These are phyloP conservation scores for Eidolon helvum DNA, from an alignment of 2,113 vertebrate genomes.

Conservation along the genomic window DNA sequence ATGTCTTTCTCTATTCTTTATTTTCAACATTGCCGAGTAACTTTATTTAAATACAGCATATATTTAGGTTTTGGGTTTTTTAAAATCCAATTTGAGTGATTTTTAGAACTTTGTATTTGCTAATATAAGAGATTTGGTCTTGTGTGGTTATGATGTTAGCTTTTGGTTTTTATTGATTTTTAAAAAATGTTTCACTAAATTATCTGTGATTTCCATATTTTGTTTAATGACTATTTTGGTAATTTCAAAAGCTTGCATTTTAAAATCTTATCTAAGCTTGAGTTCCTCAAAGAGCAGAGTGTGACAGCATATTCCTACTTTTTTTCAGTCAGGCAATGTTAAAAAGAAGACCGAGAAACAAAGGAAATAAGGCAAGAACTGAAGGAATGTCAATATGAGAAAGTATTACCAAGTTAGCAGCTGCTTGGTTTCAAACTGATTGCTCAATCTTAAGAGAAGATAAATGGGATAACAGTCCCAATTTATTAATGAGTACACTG, in stretches of 20 bases:
- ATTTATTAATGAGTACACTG: background rate
- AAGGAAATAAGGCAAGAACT: background rate
- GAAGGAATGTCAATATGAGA: background rate
- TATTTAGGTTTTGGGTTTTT: background rate
- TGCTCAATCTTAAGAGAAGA: background rate
- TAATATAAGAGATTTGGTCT: background rate
- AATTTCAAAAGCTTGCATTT: background rate
- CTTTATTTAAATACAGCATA: background rate
- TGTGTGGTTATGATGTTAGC: background rate
- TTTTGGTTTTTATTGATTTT: background rate
- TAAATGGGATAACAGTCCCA: background rate
- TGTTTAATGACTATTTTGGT: background rate
- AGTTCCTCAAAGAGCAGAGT: background rate
- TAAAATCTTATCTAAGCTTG: background rate
- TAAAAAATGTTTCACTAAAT: background rate
- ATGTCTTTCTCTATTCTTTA: background rate
- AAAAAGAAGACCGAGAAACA: background rate
- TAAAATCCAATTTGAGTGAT: background rate
- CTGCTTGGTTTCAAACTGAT: background rate
- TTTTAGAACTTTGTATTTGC: background rate
- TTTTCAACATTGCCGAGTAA: slow-evolving; percentile 2
- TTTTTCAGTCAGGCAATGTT: background rate
- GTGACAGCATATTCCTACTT: background rate
- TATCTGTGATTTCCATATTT: background rate
- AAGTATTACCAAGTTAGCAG: background rate